Evolutionary conservation across 2,797 vertebrate genomes (phyloP).

Genomic region (Harpagifer antarcticus): DNA sequence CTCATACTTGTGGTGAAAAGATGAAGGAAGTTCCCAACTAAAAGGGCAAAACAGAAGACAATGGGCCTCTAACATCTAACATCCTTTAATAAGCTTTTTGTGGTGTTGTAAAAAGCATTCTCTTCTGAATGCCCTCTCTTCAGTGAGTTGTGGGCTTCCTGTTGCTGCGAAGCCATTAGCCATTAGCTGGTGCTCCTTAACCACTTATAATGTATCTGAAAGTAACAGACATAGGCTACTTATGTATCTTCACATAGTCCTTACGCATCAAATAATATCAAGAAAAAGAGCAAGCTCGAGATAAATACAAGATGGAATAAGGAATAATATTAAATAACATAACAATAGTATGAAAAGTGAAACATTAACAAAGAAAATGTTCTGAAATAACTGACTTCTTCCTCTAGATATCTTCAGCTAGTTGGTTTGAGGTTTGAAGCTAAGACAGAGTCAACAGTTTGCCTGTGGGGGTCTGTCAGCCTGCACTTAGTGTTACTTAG

Average conservation of each 20-base stretch:
- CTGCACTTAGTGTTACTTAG: background rate
- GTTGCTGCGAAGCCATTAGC: slow-evolving; percentile 58
- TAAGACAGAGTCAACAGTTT: background rate
- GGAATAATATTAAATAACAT: background rate
- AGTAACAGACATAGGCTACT: slow-evolving; percentile 21
- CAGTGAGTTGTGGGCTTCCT: slow-evolving; percentile 55
- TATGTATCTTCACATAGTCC: slow-evolving; percentile 32
- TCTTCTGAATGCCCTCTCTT: slow-evolving; percentile 34
- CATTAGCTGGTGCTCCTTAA: slow-evolving; percentile 49
- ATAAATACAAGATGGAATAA: background rate
- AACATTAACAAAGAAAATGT: background rate
- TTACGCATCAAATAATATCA: background rate
- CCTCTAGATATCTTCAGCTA: background rate
- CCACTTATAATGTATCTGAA: slow-evolving; percentile 44
- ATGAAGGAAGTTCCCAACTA: background rate
- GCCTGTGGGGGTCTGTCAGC: background rate
- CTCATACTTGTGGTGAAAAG: background rate
- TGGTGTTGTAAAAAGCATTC: slow-evolving; percentile 38
- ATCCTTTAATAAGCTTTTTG: slow-evolving; percentile 46
- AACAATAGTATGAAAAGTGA: background rate
- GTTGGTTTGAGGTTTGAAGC: background rate
- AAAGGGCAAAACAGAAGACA: slow-evolving; percentile 10
- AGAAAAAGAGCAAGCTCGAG: background rate
- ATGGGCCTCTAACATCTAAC: slow-evolving; percentile 25
- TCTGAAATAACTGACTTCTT: background rate